Conservation (phyloP, 1,140 invertebrate genomes). For the Bradynema listronoti region DNA sequence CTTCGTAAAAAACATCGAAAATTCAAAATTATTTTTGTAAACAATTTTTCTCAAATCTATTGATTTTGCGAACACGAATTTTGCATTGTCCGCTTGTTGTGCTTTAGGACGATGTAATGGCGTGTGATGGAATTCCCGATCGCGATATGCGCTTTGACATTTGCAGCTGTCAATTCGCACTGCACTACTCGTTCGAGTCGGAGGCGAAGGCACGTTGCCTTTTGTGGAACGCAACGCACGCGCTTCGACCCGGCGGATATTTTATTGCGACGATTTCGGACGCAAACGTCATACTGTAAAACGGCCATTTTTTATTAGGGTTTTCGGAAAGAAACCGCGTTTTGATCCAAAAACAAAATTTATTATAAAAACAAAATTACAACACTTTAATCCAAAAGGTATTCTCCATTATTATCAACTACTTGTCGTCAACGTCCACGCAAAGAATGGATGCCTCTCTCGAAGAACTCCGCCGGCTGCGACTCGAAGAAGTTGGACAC, state of each 20-base stretch:
- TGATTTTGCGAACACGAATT: no score
- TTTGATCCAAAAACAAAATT: no score
- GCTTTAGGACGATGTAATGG: conserved; percentile 65
- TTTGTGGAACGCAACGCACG: conserved; percentile 83
- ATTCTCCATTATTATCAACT: no score
- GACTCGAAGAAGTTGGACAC: no score
- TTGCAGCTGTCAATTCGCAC: conserved; percentile 92
- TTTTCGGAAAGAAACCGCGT: no score
- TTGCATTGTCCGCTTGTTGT: conserved; percentile 8
- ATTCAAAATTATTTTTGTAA: conserved; percentile 4
- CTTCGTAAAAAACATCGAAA: background rate
- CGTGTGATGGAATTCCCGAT: conserved; percentile 69
- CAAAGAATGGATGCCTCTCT: no score
- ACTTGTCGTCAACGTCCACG: no score
- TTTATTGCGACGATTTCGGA: conserved; percentile 94
- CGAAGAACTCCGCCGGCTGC: no score
- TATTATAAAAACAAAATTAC: no score
- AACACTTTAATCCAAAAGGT: no score
- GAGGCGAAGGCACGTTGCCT: conserved; percentile 81
- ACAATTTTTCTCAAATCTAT: no score
- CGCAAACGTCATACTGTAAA: conserved; percentile 79
- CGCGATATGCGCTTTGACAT: conserved; percentile 70
- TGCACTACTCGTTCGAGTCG: conserved; percentile 88
- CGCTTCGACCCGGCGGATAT: conserved; percentile 76
- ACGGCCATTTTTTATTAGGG: conserved; percentile 23